Evolutionary conservation across 2,797 vertebrate genomes (phyloP).

Genomic region (Sebastes cheni): DNA sequence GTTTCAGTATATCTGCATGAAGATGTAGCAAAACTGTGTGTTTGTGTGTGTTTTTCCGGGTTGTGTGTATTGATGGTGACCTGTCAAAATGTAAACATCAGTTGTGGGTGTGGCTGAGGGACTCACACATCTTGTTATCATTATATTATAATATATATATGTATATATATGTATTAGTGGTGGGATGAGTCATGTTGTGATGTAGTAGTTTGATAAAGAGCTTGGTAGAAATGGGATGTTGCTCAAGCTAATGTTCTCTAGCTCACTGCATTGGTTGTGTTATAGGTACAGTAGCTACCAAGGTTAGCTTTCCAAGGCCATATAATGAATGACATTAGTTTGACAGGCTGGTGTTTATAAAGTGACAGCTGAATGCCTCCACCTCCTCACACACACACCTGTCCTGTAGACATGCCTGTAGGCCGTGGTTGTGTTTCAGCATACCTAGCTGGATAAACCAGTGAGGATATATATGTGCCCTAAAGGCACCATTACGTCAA

Average conservation of each 20-base stretch:
- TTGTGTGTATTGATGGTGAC: not conserved
- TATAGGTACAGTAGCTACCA: not conserved
- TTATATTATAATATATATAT: not conserved
- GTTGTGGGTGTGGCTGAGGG: constrained; percentile 70
- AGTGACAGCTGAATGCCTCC: not conserved
- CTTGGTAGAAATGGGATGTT: not conserved
- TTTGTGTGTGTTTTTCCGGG: not conserved
- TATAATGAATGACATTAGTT: not conserved
- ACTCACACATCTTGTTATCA: constrained; percentile 3
- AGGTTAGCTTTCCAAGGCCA: constrained; percentile 10
- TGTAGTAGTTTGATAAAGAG: not conserved
- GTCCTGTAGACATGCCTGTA: not conserved
- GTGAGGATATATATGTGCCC: not conserved
- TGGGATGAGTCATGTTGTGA: not conserved
- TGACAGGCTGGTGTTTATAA: not conserved
- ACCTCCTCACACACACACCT: not conserved
- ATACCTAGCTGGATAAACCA: not conserved
- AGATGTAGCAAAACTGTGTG: not conserved
- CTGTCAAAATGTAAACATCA: constrained; percentile 55
- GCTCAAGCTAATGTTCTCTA: not conserved
- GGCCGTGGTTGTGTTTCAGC: not conserved
- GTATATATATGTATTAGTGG: no score
- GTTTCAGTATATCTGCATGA: not conserved
- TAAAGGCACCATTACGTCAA: not conserved
- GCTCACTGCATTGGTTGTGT: not conserved